Evolutionary conservation across 2,797 vertebrate genomes (phyloP), one percentile per base, ranked within the genome.

Genomic region (Botia almorhae): DNA sequence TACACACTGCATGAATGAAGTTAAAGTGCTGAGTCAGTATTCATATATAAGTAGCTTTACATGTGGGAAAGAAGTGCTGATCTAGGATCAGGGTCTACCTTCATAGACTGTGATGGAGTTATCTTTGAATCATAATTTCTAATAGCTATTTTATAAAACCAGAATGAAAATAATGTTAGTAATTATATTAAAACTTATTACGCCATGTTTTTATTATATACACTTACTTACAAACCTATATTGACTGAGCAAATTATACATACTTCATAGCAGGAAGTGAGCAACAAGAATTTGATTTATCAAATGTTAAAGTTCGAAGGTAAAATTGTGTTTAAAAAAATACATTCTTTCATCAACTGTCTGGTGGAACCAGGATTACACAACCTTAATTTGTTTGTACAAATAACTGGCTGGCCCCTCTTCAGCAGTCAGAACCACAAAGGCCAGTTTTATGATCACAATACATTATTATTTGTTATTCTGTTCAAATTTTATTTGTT

Each of bases 41-140:
- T 79, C 19, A 21, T 56, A 51, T 43, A 69, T 21, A 68, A 56
- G 11, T 50, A 12, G 39, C 29, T 55, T 64, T 12, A 67, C 11
- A 80, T 73, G 78, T 2, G 16, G 19, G 51, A 58, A 46, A 65
- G 48, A 46, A 46, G 6, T 67, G 58, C 69, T 72, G 78, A 80
- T n/a, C 10, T 21, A 72, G n/a, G 50, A 65, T 55, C 29, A 56
- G 61, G 36, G 48, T 64, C 13, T 33, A 0, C 6, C 33, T 19
- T 7, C 7, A 4, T n/a, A 19, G 6, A 61, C 17, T 11, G 51
- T 60, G 48, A 14, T n/a, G n/a, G 4, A 76, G 1, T 33, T 1
- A 2, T 33, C 33, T 33, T 33, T 33, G 26, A 60, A 68, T 58
- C 14, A 2, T 1, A 36, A 21, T 51, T 51, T 74, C n/a, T 13